These are phyloP conservation scores for Poeciliopsis gracilis DNA, from an alignment of 2,797 vertebrate species.

Conservation along the genomic window DNA sequence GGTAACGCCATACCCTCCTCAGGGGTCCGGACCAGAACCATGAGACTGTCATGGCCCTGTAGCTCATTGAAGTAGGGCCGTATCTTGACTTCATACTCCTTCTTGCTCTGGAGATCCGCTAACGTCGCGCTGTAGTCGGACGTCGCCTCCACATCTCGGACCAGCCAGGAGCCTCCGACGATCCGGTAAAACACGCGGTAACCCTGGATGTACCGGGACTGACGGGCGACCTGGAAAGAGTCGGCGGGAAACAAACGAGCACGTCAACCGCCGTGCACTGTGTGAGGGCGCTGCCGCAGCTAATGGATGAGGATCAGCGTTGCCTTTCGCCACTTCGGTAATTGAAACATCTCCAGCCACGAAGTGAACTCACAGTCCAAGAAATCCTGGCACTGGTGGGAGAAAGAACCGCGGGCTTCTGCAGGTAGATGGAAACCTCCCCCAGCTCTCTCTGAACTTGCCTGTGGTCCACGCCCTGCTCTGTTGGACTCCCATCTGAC, in stretches of 20 bases:
- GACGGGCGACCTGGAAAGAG: constrained; percentile 84
- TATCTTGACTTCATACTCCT: constrained; percentile 92
- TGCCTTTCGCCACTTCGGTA: constrained; percentile 41
- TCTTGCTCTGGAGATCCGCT: constrained; percentile 82
- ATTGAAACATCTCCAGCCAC: constrained; percentile 18
- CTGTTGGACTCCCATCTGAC: constrained; percentile 82
- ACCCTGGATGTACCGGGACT: constrained; percentile 86
- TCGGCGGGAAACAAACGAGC: constrained; percentile 13
- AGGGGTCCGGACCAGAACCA: constrained; percentile 81
- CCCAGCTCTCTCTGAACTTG: constrained; percentile 87
- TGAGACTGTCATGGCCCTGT: constrained; percentile 88
- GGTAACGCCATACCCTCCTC: constrained; percentile 86
- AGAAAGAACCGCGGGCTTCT: constrained; percentile 86
- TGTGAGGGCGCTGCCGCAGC: constrained; percentile 38
- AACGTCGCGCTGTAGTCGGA: constrained; percentile 82
- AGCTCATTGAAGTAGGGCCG: constrained; percentile 90
- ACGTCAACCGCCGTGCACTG: constrained; percentile 8
- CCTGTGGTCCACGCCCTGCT: constrained; percentile 84
- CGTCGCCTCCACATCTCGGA: constrained; percentile 79
- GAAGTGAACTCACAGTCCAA: constrained; percentile 90
- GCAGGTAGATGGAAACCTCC: constrained; percentile 85
- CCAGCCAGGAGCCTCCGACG: constrained; percentile 83
- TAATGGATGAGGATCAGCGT: constrained; percentile 49
- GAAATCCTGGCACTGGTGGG: constrained; percentile 86
- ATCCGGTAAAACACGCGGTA: constrained; percentile 90